These are phyloP conservation scores for Cavia aperea DNA, from an alignment of 2,113 vertebrate species.

Conservation along the genomic window DNA sequence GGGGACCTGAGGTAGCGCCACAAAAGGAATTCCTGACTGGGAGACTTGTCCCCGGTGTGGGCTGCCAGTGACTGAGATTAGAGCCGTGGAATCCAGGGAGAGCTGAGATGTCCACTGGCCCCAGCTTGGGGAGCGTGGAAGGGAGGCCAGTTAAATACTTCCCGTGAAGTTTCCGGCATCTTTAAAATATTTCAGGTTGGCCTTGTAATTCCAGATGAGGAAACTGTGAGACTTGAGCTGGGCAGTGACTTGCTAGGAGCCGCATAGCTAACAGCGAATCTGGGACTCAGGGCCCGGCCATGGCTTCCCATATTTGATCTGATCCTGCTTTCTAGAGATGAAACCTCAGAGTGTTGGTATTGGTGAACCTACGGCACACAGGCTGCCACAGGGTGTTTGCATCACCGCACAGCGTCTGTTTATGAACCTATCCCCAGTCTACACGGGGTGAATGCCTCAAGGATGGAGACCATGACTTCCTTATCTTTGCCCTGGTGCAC, in stretches of 20 bases:
- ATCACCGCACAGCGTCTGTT: neutral
- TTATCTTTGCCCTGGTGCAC: neutral
- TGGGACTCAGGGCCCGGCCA: no score
- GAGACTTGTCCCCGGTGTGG: conserved; percentile 35
- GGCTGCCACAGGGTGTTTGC: neutral
- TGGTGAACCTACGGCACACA: neutral
- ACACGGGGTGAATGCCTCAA: neutral
- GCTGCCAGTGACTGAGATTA: neutral
- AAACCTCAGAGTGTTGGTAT: neutral
- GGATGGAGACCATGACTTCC: neutral
- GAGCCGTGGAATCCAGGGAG: conserved; percentile 3
- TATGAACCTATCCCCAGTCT: neutral
- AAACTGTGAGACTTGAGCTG: neutral
- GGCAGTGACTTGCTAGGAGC: neutral
- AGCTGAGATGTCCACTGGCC: conserved; percentile 24
- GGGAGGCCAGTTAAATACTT: neutral
- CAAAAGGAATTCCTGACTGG: conserved; percentile 28
- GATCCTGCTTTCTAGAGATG: neutral
- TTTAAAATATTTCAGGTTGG: conserved; percentile 13
- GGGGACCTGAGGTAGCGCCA: neutral
- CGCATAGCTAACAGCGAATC: neutral
- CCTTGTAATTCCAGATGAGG: neutral
- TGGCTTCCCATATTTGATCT: neutral
- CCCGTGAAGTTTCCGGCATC: neutral
- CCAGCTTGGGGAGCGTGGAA: neutral